Evolutionary conservation across 1,140 invertebrate species (phyloP).

Genomic region (Belonocnema kinseyi): DNA sequence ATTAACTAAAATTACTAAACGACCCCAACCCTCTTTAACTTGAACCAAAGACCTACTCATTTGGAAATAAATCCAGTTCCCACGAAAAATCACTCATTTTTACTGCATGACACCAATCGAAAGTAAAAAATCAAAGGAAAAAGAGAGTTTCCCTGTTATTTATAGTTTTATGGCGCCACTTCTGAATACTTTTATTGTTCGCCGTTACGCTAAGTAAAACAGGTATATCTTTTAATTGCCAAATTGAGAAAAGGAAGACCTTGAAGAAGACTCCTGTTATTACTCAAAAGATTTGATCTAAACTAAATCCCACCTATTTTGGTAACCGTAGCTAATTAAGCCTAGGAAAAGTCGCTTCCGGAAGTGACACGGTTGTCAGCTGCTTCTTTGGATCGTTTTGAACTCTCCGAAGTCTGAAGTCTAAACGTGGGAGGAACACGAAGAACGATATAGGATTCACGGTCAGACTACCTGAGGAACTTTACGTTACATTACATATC

Average conservation of each 20-base stretch:
- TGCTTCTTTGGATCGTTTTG: slow-evolving; percentile 26
- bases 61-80: no score
- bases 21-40: no score
- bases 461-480: slow-evolving; percentile 39
- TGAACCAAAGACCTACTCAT: no score
- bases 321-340: slow-evolving; percentile 4
- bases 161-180: no score
- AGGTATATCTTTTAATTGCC: no score
- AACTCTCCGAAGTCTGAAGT: slow-evolving; percentile 25
- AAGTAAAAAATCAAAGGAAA: not conserved
- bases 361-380: slow-evolving; percentile 43
- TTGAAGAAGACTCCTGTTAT: no score
- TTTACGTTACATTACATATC: slow-evolving; percentile 42
- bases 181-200: no score
- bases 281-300: not conserved
- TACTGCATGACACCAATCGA: not conserved
- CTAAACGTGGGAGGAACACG: slow-evolving; percentile 31
- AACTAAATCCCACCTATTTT: not conserved
- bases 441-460: slow-evolving; percentile 32
- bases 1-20: no score
- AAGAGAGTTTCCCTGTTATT: no score
- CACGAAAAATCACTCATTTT: no score
- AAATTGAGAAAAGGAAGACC: no score
- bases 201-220: no score
- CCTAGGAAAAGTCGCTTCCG: slow-evolving; percentile 10